Evolutionary conservation across 2,888 invertebrate species (phyloP).

Genomic region (Dynastes grantii): DNA sequence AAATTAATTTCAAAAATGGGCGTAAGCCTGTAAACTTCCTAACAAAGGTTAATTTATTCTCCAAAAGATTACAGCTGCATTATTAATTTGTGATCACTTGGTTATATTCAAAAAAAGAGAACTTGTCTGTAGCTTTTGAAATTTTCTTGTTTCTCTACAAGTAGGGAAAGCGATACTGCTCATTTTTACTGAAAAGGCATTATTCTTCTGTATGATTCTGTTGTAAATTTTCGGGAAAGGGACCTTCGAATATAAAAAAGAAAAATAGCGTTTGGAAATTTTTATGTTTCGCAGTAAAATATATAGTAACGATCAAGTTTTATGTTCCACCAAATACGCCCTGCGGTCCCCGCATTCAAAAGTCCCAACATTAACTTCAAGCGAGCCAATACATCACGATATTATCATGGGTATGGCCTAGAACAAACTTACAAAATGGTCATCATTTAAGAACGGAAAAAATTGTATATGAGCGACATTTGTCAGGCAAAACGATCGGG

Average conservation of each 20-base stretch:
- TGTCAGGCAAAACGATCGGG: neutral
- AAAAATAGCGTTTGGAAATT: slow-evolving; percentile 7
- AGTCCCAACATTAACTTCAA: neutral
- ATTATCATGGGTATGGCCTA: slow-evolving; percentile 17
- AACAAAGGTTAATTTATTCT: no score
- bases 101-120: no score
- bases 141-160: no score
- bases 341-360: neutral
- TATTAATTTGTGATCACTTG: no score
- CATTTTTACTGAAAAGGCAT: no score
- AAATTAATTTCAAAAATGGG: no score
- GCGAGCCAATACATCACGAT: slow-evolving; percentile 35
- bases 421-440: slow-evolving; percentile 37
- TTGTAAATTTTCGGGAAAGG: neutral
- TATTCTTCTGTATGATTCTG: neutral
- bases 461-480: slow-evolving; percentile 27
- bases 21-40: no score
- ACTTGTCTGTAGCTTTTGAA: no score
- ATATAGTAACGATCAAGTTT: slow-evolving; percentile 5
- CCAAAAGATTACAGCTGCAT: no score
- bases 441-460: slow-evolving; percentile 33
- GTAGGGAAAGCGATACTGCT: no score
- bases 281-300: slow-evolving; percentile 13
- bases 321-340: neutral
- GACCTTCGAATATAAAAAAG: neutral